Evolutionary conservation across 2,888 invertebrate genomes (phyloP), one percentile per base, ranked within the genome.

Genomic region (Cheilosia soror): DNA sequence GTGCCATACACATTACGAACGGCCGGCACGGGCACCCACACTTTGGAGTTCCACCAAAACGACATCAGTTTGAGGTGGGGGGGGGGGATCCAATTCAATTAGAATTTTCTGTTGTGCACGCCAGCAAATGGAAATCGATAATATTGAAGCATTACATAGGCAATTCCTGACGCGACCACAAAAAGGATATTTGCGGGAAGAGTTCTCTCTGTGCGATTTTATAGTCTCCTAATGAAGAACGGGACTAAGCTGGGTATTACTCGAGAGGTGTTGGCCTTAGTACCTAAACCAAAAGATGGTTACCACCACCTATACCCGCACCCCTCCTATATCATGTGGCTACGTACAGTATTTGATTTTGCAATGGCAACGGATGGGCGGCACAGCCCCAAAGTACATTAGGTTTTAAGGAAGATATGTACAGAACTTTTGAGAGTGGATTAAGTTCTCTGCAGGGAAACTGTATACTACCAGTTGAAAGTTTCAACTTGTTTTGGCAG

Each of bases 391-490:
- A 44, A 44, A 44, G 77, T 33, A 77, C 62, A 69, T 69, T 71
- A 71, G 71, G 27, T 58, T 69, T 78, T 71, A 71, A 63, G 62
- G 47, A 72, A 78, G 78, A 78, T 63, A 79, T 69, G 72, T 62
- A 72, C 79, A 72, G 9, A 72, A 79, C 65, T 72, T 72, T 72
- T 27, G 72, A 72, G 79, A 79, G 79, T 72, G 72, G 72, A 79
- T 79, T 79, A 72, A 72, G 79, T 79, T 66, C 58, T 78, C 40
- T 49, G 62, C 51, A 37, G 58, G 57, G 49, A 49, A 63, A 65
- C 55, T 55, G 33, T 47, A 27, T 15, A 49, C 27, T 47, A 13
- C 40, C 9, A 27, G 51, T 31, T 42, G 47, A 71, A 71, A 63
- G 62, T 72, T 79, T 79, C 42, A 33, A 65, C 65, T 72, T 53